Base-by-base conservation (phyloP, 1,140 invertebrate species). In the Drosophila sproati region DNA sequence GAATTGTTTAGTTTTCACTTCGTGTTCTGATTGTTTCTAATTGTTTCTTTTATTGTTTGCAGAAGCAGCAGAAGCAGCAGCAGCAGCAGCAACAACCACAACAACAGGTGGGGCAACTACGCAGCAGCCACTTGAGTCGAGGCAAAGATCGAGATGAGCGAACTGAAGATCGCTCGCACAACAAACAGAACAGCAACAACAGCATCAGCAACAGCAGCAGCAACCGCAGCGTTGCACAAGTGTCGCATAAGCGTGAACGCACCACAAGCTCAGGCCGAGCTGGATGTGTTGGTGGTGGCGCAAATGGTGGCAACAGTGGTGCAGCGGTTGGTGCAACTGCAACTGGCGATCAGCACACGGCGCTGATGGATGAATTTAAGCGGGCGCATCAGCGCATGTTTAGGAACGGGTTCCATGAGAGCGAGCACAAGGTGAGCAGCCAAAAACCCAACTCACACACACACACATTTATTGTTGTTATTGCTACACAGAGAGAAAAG, bases 341-440 rank as follows among this genome's bases (percentile, higher is more conserved):
- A 48, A 93, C 94, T 56, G 94, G 95, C n/a, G 94, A 95, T 88
- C 95, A 95, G 76, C 95, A 96, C 75, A 94, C 94, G 68, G 95
- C 96, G 82, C 92, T 98, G 52, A 97, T 98, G 96, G 95, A 97
- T 93, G 97, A 98, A 93, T 97, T 98, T 90, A 97, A 96, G 89
- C 95, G 95, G 85, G 96, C 96, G 1, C 96, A 97, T 92, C 94
- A 95, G 73, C 96, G 96, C 93, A 97, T 97, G 96, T 97, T 97
- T 93, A 95, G 95, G 61, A 93, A 93, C 73, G 80, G 89, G 57
- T 93, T 93, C 73, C 87, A 91, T 76, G 91, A 92, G 78, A 91
- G 77, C 62, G 91, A 92, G 72, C 83, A 87, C 82, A 87, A 89
- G 87, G 91, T 92, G 78, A 92, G 91, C 85, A 55, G 45, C 39